These are phyloP conservation scores for Zapus hudsonius DNA, from an alignment of 2,113 vertebrate genomes.

Conservation along the genomic window DNA sequence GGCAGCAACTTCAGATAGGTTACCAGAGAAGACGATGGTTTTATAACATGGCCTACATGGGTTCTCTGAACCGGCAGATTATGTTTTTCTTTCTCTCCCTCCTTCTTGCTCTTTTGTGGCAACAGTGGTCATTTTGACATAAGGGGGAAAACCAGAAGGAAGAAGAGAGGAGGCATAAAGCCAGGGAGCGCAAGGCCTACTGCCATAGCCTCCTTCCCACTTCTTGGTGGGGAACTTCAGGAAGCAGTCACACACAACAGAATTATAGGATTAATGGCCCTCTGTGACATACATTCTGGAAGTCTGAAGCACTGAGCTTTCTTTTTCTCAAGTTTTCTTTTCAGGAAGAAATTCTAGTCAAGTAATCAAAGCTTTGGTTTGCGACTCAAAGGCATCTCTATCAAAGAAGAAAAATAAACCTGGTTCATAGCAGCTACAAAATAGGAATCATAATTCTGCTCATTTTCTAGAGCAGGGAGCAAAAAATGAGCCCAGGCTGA, in stretches of 20 bases:
- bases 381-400: slow-evolving; percentile 14
- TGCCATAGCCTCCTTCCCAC: neutral
- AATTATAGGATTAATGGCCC: neutral
- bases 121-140: slow-evolving; percentile 75
- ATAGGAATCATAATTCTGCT: neutral
- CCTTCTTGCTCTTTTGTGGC: slow-evolving; percentile 28
- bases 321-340: neutral
- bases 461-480: neutral
- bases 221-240: neutral
- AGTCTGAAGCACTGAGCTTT: neutral
- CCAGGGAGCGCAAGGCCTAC: slow-evolving; percentile 41
- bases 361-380: slow-evolving; percentile 18
- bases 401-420: slow-evolving; percentile 15
- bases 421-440: neutral
- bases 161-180: slow-evolving; percentile 56
- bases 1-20: slow-evolving; percentile 72
- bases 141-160: slow-evolving; percentile 54
- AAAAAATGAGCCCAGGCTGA: neutral
- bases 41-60: slow-evolving; percentile 9
- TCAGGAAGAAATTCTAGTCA: slow-evolving; percentile 21
- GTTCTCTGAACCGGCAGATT: neutral
- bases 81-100: neutral
- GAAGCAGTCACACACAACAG: neutral
- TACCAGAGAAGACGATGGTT: slow-evolving; percentile 62
- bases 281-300: neutral